Percentiles rank a stretch among this genome's conserved stretches.
Evolutionary conservation across 2,797 vertebrate genomes (phyloP).

Genomic region (Pitangus sulphuratus): DNA sequence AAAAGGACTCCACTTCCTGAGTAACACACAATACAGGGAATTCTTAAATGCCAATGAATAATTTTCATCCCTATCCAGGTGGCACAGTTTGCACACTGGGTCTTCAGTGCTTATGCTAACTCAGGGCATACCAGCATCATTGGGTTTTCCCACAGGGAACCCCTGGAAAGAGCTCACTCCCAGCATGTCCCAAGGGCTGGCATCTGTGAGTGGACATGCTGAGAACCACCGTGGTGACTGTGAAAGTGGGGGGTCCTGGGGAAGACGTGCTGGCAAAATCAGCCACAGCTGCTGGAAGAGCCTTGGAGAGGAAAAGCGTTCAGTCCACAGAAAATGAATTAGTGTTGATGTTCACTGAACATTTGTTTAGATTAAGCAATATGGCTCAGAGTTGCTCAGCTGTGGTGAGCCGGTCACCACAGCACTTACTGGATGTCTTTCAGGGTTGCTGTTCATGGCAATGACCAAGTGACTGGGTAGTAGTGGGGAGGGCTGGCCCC

Average conservation of each 20-base stretch:
- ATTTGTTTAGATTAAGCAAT: slow-evolving; percentile 43
- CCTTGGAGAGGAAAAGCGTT: neutral
- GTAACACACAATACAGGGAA: neutral
- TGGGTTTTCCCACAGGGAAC: neutral
- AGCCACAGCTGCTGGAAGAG: neutral
- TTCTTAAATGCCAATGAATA: neutral
- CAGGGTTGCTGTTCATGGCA: neutral
- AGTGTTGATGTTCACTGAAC: neutral
- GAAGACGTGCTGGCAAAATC: neutral
- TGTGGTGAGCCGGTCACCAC: neutral
- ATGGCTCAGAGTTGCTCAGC: slow-evolving; percentile 5
- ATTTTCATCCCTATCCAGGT: neutral
- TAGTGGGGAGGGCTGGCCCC: neutral
- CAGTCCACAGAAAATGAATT: neutral
- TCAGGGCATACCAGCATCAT: neutral
- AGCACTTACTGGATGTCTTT: neutral
- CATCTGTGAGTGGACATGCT: neutral
- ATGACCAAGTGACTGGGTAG: neutral
- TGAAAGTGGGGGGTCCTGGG: neutral
- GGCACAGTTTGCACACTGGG: neutral
- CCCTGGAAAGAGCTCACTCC: neutral
- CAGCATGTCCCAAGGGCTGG: neutral
- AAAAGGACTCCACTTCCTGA: neutral
- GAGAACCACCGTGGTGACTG: neutral
- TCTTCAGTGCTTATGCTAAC: neutral